phyloP scores from a whole-genome alignment of 2,888 invertebrate genomes.

The Tenthredo mesomela region DNA sequence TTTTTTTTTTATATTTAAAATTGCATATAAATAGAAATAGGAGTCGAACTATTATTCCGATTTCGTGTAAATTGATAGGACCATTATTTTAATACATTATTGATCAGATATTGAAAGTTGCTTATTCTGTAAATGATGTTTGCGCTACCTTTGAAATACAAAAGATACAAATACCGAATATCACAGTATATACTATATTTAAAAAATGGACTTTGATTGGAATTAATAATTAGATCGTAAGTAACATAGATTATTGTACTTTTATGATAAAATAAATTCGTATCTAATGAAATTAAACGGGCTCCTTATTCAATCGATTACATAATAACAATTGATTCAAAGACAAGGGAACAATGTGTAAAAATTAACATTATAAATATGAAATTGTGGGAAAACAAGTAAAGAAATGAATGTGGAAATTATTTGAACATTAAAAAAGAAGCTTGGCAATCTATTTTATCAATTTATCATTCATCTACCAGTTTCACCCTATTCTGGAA shows the following conservation, averaged over 20 bases:
- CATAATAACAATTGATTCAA: background rate
- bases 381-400: no score
- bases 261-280: conserved; percentile 46
- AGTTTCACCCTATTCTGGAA: no score
- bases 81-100: background rate
- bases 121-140: background rate
- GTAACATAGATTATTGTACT: conserved; percentile 28
- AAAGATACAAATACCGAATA: conserved; percentile 19
- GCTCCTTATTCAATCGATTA: background rate
- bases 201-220: conserved; percentile 20
- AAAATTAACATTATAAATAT: no score
- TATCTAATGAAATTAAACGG: background rate
- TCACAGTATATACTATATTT: conserved; percentile 16
- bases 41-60: background rate
- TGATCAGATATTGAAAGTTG: background rate
- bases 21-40: background rate
- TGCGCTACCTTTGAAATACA: background rate
- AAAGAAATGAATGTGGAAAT: no score
- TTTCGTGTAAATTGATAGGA: background rate
- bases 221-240: conserved; percentile 3
- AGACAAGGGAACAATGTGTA: background rate
- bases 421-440: no score
- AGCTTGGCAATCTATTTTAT: no score
- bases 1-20: background rate
- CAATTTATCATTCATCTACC: no score